Evolutionary conservation across 2,888 invertebrate genomes (phyloP), one percentile per base, ranked within the genome.

Genomic region (Slavum lentiscoides): DNA sequence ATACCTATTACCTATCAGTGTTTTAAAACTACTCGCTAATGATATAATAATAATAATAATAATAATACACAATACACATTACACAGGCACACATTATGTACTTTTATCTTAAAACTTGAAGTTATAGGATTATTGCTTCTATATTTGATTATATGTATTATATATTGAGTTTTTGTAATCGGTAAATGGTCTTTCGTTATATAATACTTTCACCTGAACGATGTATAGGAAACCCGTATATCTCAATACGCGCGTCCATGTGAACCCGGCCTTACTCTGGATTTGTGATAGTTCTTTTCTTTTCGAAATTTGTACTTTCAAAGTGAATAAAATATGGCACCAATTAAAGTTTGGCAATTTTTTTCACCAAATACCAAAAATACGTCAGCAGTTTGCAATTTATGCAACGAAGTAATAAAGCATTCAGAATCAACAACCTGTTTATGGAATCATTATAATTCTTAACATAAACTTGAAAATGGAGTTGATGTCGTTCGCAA

Each of bases 361-460:
- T 64, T 66, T 66, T n/a, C 30, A 66, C 66, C 37, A 37, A n/a
- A 39, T 66, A n/a, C 66, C 19, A n/a, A 66, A 66, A 66, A 39
- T 66, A 8, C 39, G 13, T 39, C 37, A 9, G n/a, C 66, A 39
- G 19, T 66, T 37, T 66, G 66, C 39, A 39, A 39, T n/a, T 66
- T 66, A 66, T 66, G 66, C 17, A 39, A 66, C 66, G 5, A 66
- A 66, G n/a, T 37, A 66, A 37, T 66, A 37, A 66, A 39, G n/a
- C n/a, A 66, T 66, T 66, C 66, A 39, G 37, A 39, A n/a, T 66
- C 66, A 19, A 66, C 39, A 37, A 66, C 39, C 39, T 67, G 19
- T 43, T 67, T 67, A 67, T 67, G 66, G 66, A 67, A 67, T 61
- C 61, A 23, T 61, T 61, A 61, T 61, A 61, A 66, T 66, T 30